phyloP scores from a whole-genome alignment of 2,888 invertebrate genomes.

The Corythucha ciliata region DNA sequence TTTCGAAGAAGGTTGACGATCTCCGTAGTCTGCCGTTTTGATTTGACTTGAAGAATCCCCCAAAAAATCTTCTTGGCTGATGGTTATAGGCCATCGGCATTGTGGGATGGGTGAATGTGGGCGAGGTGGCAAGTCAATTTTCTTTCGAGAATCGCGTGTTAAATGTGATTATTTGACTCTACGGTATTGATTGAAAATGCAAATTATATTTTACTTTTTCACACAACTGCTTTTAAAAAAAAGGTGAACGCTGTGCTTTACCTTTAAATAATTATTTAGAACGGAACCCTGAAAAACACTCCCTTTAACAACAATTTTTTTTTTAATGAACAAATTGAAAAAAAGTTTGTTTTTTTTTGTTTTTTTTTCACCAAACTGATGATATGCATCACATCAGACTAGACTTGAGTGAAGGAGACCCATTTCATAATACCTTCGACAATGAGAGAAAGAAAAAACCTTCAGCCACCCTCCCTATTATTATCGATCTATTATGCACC shows the following conservation, averaged over 20 bases:
- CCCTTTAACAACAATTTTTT: background rate
- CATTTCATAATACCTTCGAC: background rate
- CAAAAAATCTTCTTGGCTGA: background rate
- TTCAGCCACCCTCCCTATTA: slow-evolving; percentile 15
- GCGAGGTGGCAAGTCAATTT: slow-evolving; percentile 18
- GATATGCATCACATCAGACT: too few species aligned
- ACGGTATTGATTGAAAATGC: slow-evolving; percentile 29
- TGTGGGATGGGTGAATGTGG: too few species aligned
- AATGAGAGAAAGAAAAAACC: background rate
- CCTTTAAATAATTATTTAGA: background rate
- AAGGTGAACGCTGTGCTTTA: slow-evolving; percentile 1
- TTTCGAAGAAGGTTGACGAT: background rate
- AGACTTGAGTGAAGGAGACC: background rate
- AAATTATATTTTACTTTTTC: slow-evolving; percentile 24
- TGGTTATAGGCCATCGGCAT: slow-evolving; percentile 16
- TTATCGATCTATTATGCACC: slow-evolving; percentile 26
- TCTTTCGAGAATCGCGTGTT: slow-evolving; percentile 26
- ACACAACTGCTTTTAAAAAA: slow-evolving; percentile 10
- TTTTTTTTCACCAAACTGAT: too few species aligned
- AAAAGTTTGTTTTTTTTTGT: too few species aligned
- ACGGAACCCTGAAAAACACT: background rate
- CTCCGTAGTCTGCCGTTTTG: background rate
- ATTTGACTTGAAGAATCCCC: slow-evolving; percentile 1
- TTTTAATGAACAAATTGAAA: too few species aligned
- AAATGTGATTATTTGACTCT: slow-evolving; percentile 30